Conservation (phyloP, 2,888 invertebrate genomes). For the Pocota personata region DNA sequence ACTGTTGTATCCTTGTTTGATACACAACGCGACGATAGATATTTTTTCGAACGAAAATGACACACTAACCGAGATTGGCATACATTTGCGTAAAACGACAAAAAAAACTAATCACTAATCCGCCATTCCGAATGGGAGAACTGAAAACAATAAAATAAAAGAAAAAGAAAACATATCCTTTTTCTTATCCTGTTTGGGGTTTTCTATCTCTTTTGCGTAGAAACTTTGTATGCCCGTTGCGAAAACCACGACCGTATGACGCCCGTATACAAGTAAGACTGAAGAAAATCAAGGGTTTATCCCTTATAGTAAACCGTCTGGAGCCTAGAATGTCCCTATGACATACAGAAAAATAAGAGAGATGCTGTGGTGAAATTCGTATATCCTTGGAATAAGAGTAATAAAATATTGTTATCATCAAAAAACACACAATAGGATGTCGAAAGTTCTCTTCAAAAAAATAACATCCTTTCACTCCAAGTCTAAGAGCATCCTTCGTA, state of each 20-base stretch:
- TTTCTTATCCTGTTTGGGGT: constrained; percentile 39
- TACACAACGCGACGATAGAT: neutral
- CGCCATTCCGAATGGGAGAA: constrained; percentile 41
- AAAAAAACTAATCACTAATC: constrained; percentile 24
- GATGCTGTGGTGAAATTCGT: constrained; percentile 58
- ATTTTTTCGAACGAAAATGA: constrained; percentile 9
- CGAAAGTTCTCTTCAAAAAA: constrained; percentile 17
- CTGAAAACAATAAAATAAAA: constrained; percentile 57
- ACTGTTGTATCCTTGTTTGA: neutral
- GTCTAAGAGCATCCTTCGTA: neutral
- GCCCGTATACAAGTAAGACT: constrained; percentile 83
- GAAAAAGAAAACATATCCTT: constrained; percentile 39
- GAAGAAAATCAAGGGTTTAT: constrained; percentile 80
- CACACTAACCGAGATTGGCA: constrained; percentile 24
- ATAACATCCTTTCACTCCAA: neutral
- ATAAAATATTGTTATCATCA: constrained; percentile 31
- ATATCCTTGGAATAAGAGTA: constrained; percentile 42
- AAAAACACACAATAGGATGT: neutral
- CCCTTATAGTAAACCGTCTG: constrained; percentile 78
- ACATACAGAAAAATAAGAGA: constrained; percentile 28
- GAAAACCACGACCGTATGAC: constrained; percentile 81
- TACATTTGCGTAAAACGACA: constrained; percentile 1
- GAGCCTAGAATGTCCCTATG: constrained; percentile 41
- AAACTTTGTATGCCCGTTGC: constrained; percentile 29
- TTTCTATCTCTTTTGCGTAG: constrained; percentile 44